Evolutionary conservation across 2,888 invertebrate genomes (phyloP).

Genomic region (Meiosimyza decipiens): DNA sequence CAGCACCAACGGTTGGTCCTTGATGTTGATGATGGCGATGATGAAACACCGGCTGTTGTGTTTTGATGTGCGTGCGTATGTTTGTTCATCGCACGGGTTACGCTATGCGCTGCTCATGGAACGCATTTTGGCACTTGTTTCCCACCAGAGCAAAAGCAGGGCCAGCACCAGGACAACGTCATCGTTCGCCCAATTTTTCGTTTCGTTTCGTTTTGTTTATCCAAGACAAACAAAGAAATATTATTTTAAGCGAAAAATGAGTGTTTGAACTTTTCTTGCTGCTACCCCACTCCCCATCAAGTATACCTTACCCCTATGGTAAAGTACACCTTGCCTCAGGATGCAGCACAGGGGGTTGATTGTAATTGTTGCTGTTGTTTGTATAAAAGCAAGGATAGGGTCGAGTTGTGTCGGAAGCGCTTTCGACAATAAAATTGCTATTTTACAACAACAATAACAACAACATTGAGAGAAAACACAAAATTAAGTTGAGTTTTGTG

Average conservation of each 20-base stretch:
- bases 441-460: slow-evolving; percentile 53
- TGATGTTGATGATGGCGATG: slow-evolving; percentile 13
- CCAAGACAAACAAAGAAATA: slow-evolving; percentile 51
- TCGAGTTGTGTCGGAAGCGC: slow-evolving; percentile 26
- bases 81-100: background rate
- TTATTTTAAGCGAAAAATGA: slow-evolving; percentile 59
- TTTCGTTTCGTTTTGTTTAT: slow-evolving; percentile 49
- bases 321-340: too few species aligned
- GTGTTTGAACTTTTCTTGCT: slow-evolving; percentile 57
- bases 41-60: background rate
- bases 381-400: slow-evolving; percentile 19
- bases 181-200: background rate
- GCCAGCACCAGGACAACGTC: background rate
- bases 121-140: slow-evolving; percentile 19
- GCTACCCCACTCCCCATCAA: background rate
- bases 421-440: slow-evolving; percentile 53
- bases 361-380: slow-evolving; percentile 26
- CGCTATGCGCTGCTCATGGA: too few species aligned
- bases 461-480: slow-evolving; percentile 23
- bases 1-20: slow-evolving; percentile 30
- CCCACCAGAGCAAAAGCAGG: background rate
- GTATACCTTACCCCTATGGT: background rate
- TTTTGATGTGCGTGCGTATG: background rate
- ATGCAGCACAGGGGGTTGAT: background rate
- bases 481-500: slow-evolving; percentile 51